phyloP scores from a whole-genome alignment of 2,888 invertebrate genomes.

The Zaprionus bogoriensis region DNA sequence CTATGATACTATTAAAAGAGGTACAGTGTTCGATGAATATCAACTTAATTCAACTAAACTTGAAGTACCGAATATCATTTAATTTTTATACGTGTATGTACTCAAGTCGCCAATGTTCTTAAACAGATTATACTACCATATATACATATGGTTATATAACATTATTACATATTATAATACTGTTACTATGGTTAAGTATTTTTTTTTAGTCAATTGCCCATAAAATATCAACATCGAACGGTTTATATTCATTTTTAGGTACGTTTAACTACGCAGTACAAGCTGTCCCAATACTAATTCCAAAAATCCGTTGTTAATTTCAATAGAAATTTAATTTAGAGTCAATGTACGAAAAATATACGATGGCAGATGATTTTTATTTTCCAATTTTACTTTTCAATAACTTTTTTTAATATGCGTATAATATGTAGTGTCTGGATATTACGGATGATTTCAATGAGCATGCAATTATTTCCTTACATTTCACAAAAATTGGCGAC shows the following conservation, averaged over 20 bases:
- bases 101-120: too few species aligned
- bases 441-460: not conserved
- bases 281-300: not conserved
- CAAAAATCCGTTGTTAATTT: not conserved
- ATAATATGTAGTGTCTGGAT: not conserved
- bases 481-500: conserved; percentile 8
- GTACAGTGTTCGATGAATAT: not conserved
- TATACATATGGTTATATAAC: too few species aligned
- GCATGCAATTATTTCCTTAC: conserved; percentile 43
- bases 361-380: not conserved
- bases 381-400: not conserved
- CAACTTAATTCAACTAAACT: too few species aligned
- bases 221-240: too few species aligned
- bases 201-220: too few species aligned
- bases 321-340: not conserved
- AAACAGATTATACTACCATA: too few species aligned
- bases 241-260: too few species aligned
- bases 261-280: not conserved
- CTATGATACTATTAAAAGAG: not conserved
- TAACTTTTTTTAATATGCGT: not conserved
- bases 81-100: too few species aligned
- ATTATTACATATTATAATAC: too few species aligned
- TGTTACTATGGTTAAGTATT: too few species aligned
- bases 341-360: not conserved
- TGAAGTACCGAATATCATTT: too few species aligned